Base-by-base conservation (phyloP, 2,113 vertebrate species). In the Neodon shergylaensis region DNA sequence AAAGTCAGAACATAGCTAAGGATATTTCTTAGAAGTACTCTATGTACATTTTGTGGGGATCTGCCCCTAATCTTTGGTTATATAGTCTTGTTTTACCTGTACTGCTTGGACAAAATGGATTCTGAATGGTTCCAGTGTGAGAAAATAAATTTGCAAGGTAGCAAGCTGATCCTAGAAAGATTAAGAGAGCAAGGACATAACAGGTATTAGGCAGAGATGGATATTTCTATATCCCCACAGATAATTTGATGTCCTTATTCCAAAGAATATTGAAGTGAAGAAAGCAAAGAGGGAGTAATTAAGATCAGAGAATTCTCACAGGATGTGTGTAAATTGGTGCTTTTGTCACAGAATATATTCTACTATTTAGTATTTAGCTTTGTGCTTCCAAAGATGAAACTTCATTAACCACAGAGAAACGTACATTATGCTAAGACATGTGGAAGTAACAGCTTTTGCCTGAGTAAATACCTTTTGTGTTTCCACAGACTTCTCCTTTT, bases 321-420 rank as follows among this genome's bases (percentile, higher is more conserved):
- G 36, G 76, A 88, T 70, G 5, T 92, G 52, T 81, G 47, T 58
- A 58, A 92, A 85, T 91, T 70, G 94, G 44, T 92, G 47, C 42
- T 82, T 92, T 92, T 88, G 39, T 82, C 58, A n/a, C 52, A 73
- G 36, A 58, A 93, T 81, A 81, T 92, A 87, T 81, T 84, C 58
- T 90, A 47, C 90, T 93, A 97, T 81, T 81, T 81, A 66, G 22
- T 89, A 44, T 92, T 33, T 96, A 93, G 74, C 54, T 58, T 89
- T 95, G 47, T 97, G 63, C 83, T 44, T 95, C 86, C 63, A 96
- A 96, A 79, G 28, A 42, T 92, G 74, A 97, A 97, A 88, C 92
- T 96, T 90, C 19, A 93, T 94, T 96, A 93, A 79, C 83, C 49
- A 92, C n/a, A 83, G 83, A 78, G 33, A 33, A 82, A 42, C 36